Evolutionary conservation across 2,797 vertebrate genomes (phyloP).

Genomic region (Hipposideros larvatus): DNA sequence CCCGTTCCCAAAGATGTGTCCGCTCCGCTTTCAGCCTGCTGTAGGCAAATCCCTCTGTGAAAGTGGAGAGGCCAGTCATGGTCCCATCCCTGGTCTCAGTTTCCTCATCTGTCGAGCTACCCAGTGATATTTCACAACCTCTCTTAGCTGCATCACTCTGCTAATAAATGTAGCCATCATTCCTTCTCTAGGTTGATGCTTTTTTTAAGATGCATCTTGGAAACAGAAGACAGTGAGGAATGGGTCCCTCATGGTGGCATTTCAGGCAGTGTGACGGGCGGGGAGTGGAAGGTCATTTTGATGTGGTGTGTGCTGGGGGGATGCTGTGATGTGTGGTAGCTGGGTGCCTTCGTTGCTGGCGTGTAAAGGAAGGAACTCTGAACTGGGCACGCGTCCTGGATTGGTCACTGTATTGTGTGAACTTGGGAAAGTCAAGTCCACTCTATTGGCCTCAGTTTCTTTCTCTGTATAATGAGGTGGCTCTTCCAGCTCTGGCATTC

Average conservation of each 20-base stretch:
- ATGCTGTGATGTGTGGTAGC: too few relatives aligned
- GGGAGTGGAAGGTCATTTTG: background rate
- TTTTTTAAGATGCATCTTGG: background rate
- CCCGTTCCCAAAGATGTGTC: background rate
- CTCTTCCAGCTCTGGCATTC: background rate
- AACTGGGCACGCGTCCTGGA: background rate
- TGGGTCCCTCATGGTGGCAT: background rate
- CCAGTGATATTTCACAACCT: rapidly evolving
- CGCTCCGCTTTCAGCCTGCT: background rate
- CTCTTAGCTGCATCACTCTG: background rate
- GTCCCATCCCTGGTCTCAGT: background rate
- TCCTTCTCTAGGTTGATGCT: background rate
- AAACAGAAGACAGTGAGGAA: background rate
- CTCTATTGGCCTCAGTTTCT: background rate
- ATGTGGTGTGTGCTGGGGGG: background rate
- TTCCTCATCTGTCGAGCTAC: background rate
- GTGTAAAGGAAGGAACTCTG: background rate
- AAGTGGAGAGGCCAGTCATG: background rate
- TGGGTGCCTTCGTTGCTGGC: background rate
- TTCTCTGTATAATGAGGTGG: background rate
- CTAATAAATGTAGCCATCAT: background rate
- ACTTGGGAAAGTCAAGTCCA: background rate
- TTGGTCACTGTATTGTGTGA: background rate
- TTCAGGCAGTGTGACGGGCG: background rate
- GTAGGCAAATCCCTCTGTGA: background rate